Conservation (phyloP, 2,888 invertebrate genomes). For the Cryptocheilus praepositus region DNA sequence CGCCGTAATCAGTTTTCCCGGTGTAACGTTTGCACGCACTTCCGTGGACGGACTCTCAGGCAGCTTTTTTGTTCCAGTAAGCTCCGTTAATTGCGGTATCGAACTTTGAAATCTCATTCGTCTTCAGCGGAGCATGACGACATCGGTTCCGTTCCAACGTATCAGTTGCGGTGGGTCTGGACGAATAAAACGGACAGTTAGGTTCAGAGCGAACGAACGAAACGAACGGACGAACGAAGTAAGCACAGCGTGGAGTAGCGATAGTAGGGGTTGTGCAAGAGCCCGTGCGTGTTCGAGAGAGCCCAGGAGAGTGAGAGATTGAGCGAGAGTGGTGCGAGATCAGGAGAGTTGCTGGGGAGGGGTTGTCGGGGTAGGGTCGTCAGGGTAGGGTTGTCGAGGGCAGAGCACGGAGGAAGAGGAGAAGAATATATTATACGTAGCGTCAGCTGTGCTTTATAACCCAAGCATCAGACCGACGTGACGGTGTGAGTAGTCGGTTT, state of each 20-base stretch:
- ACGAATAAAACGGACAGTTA: conserved; percentile 57
- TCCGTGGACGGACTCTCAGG: conserved; percentile 21
- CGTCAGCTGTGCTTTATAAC: conserved; percentile 72
- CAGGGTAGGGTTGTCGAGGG: conserved; percentile 19
- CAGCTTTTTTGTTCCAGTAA: conserved; percentile 24
- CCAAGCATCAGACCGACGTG: conserved; percentile 61
- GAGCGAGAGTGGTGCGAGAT: conserved; percentile 16
- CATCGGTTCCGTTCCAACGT: conserved; percentile 47
- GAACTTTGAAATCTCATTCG: conserved; percentile 54
- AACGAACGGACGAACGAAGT: conserved; percentile 24
- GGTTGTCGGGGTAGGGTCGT: not conserved
- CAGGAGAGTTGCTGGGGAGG: not conserved
- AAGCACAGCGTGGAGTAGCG: conserved; percentile 26
- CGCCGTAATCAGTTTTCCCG: conserved; percentile 21
- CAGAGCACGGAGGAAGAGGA: conserved; percentile 39
- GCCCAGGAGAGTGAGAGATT: conserved; percentile 31
- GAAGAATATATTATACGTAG: conserved; percentile 64
- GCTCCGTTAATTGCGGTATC: conserved; percentile 55
- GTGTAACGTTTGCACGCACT: conserved; percentile 40
- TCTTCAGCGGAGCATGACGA: conserved; percentile 54
- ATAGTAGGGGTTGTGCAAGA: conserved; percentile 47
- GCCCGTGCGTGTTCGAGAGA: conserved; percentile 58
- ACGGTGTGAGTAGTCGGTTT: conserved; percentile 64
- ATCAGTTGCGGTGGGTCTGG: conserved; percentile 44
- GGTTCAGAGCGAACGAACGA: conserved; percentile 40